Percentiles rank a stretch among this genome's conserved stretches.
These are phyloP conservation scores for Calyptommatus sinebrachiatus DNA, from an alignment of 2,113 vertebrate genomes.

Conservation along the genomic window DNA sequence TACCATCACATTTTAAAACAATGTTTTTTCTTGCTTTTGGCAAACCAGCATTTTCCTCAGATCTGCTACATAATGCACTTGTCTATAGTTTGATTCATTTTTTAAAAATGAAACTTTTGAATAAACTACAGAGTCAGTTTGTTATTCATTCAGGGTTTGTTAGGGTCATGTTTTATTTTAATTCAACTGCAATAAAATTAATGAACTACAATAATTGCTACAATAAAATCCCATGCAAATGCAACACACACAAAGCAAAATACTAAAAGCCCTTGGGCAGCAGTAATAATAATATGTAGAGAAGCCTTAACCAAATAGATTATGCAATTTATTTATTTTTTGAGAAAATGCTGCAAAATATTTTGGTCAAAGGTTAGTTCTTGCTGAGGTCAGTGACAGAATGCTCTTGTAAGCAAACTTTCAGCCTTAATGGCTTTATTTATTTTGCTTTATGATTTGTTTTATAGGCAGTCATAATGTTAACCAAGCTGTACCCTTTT, in stretches of 20 bases:
- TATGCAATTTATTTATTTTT: conserved; percentile 9
- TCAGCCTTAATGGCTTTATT: conserved; percentile 23
- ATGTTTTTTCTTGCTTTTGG: not conserved
- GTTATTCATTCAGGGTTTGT: conserved; percentile 61
- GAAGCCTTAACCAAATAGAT: conserved; percentile 25
- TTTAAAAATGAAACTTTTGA: conserved; percentile 34
- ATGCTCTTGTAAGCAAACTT: conserved; percentile 9
- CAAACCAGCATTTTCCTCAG: not conserved
- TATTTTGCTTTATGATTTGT: conserved; percentile 32
- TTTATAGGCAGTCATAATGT: not conserved
- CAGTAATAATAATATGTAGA: conserved; percentile 29
- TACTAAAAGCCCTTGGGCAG: conserved; percentile 38
- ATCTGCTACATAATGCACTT: not conserved
- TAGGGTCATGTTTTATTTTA: conserved; percentile 61
- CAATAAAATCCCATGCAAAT: conserved; percentile 48
- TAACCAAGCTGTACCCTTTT: conserved; percentile 32
- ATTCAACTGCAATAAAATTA: conserved; percentile 59
- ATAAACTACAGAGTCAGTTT: conserved; percentile 34
- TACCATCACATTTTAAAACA: not conserved
- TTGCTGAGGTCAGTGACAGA: conserved; percentile 1
- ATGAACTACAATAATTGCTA: conserved; percentile 61
- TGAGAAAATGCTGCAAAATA: conserved; percentile 15
- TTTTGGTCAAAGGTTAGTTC: not conserved
- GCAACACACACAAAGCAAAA: conserved; percentile 23
- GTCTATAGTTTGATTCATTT: conserved; percentile 3